Percentiles rank a stretch among this genome's conserved stretches.
Evolutionary conservation across 2,113 vertebrate species (phyloP).

Genomic region (Poeciliopsis occidentalis): DNA sequence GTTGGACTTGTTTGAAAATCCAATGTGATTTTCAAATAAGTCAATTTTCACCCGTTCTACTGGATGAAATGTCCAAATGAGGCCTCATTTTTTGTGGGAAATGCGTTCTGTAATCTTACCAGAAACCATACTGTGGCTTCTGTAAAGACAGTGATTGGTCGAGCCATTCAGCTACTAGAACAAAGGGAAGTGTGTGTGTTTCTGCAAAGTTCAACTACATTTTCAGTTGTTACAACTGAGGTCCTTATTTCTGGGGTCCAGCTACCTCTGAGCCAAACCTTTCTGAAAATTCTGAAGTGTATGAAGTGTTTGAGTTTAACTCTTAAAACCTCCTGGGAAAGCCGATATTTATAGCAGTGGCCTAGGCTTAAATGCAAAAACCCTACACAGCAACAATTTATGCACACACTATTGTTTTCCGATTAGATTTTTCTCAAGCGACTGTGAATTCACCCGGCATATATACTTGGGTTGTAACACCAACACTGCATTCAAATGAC

Average conservation of each 20-base stretch:
- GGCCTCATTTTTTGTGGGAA: not conserved
- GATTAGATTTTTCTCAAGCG: constrained; percentile 9
- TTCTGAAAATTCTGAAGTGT: not conserved
- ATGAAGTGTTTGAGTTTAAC: not conserved
- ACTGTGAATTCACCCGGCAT: too few species aligned
- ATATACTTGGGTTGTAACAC: not conserved
- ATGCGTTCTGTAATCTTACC: constrained; percentile 28
- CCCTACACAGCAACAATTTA: not conserved
- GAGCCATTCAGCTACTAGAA: not conserved
- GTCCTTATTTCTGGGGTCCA: not conserved
- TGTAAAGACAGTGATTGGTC: not conserved
- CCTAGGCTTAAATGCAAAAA: not conserved
- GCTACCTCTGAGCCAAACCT: not conserved
- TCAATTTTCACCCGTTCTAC: not conserved
- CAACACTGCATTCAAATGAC: not conserved
- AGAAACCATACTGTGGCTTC: not conserved
- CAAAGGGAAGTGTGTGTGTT: not conserved
- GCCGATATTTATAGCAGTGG: not conserved
- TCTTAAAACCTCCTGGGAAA: not conserved
- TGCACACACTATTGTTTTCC: constrained; percentile 2
- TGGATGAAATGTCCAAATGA: not conserved
- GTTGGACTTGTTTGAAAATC: constrained; percentile 6
- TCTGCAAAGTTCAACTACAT: not conserved
- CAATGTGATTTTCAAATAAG: not conserved
- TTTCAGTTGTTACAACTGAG: not conserved